Evolutionary conservation across 2,888 invertebrate species (phyloP), one percentile per base, ranked within the genome.

Genomic region (Zaprionus lineosus): DNA sequence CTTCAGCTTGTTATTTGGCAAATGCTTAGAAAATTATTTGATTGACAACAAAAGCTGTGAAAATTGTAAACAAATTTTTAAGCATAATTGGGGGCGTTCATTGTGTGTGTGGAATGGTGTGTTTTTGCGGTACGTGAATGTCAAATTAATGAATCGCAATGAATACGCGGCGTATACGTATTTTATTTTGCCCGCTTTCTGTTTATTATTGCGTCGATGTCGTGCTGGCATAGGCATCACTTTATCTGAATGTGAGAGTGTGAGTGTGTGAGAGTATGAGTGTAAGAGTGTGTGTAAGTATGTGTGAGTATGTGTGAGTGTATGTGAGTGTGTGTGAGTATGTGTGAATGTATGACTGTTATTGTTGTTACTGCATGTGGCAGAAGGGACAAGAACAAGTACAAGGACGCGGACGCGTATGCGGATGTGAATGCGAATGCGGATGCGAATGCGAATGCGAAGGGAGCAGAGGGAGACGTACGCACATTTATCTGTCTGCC

Each of bases 121-220:
- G 28, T 18, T 40, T 43, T 12, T 52, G 62, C 57, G 77, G 64
- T 73, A 64, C 46, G 66, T 70, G 82, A 77, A 86, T 83, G 71
- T 72, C 67, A 73, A 86, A 76, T 77, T 77, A 83, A 76, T 86
- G 77, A 75, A 82, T 69, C 71, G 61, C 72, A 86, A 82, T 79
- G 82, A 77, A 74, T 72, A 66, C 66, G 51, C 56, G 39, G 59
- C 48, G 51, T 63, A 46, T 51, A 43, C 44, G 46, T 55, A 52
- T 58, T 67, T 61, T 64, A 63, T 64, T 43, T 48, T 59, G 43
- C 44, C 24, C 33, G 33, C 36, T 34, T 55, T 47, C 66, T 60
- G 53, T 65, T 65, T 65, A 64, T 65, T 65, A 64, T 65, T 65
- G 65, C 36, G 18, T 37, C 29, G 53, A 55, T 66, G 47, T 51